Percentiles rank a stretch among this genome's conserved stretches.
phyloP scores from a whole-genome alignment of 1,140 invertebrate species.

The Cyclina sinensis region DNA sequence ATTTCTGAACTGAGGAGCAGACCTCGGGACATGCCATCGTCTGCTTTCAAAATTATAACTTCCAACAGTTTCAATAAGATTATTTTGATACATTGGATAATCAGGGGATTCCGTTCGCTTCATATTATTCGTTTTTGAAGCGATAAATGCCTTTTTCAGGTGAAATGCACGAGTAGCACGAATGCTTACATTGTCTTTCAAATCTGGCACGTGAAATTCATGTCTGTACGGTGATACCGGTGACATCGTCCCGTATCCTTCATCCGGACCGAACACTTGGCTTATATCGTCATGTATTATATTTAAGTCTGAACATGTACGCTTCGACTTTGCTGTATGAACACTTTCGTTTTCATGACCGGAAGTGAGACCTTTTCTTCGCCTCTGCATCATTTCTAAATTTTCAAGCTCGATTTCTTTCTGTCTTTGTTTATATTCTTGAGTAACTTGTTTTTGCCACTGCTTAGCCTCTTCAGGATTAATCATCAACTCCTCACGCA shows the following conservation, averaged over 20 bases:
- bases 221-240: conserved; percentile 14
- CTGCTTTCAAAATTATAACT: conserved; percentile 47
- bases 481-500: conserved; percentile 16
- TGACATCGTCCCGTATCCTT: conserved; percentile 64
- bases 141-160: conserved; percentile 9
- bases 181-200: conserved; percentile 40
- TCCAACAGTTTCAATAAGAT: neutral
- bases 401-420: conserved; percentile 17
- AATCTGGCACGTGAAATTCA: neutral
- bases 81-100: neutral
- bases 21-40: neutral
- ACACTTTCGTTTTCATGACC: neutral
- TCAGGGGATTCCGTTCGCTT: conserved; percentile 1
- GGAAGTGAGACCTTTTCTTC: neutral
- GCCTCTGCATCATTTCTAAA: conserved; percentile 3
- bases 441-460: neutral
- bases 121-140: neutral
- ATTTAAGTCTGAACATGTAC: conserved; percentile 8
- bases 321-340: neutral
- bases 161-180: conserved; percentile 42
- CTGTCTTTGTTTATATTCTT: neutral
- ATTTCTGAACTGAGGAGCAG: conserved; percentile 35
- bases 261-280: conserved; percentile 63
- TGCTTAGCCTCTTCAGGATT: conserved; percentile 19
- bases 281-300: conserved; percentile 39